Conservation (phyloP, 2,888 invertebrate species). For the Cancer borealis region DNA sequence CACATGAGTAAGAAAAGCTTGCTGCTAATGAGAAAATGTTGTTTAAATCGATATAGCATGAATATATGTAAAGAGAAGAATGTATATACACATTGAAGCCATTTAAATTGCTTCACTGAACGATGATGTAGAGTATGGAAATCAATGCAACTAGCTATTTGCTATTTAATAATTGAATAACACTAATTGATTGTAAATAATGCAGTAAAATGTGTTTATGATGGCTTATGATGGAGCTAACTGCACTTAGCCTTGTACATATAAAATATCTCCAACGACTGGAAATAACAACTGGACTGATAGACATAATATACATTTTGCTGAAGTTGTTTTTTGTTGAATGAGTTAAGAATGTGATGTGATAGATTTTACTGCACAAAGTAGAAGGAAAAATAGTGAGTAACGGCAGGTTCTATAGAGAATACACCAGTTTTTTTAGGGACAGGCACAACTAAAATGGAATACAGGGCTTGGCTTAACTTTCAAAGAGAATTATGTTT, state of each 20-base stretch:
- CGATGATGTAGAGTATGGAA: neutral
- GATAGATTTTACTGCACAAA: neutral
- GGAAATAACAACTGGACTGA: neutral
- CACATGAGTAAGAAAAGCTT: neutral
- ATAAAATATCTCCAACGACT: neutral
- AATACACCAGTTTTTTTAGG: neutral
- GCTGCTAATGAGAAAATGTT: neutral
- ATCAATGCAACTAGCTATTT: neutral
- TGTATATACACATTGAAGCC: neutral
- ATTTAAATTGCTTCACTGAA: neutral
- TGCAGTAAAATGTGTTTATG: neutral
- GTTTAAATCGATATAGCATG: neutral
- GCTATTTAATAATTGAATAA: neutral
- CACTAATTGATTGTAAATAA: neutral
- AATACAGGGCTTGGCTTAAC: neutral
- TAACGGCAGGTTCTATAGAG: neutral
- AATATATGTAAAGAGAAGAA: neutral
- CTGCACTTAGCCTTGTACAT: neutral
- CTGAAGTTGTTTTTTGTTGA: neutral
- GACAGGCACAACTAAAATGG: neutral
- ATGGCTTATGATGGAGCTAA: neutral
- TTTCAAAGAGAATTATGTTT: neutral
- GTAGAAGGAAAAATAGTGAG: neutral
- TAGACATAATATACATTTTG: neutral
- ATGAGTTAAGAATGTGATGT: neutral